Evolutionary conservation across 1,140 invertebrate genomes (phyloP).

Genomic region (Papilio dardanus): DNA sequence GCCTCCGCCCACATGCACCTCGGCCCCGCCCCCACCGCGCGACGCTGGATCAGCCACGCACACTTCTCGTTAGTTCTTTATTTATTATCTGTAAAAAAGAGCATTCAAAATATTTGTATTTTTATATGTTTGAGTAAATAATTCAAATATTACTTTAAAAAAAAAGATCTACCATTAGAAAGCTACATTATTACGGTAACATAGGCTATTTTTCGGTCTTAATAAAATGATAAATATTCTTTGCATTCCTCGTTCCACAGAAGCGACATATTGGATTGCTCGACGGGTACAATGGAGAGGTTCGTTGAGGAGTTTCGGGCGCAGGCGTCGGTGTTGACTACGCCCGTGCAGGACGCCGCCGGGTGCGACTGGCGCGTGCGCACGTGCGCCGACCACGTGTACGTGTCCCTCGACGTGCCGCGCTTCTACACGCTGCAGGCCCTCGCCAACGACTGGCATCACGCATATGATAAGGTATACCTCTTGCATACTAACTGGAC

Average conservation of each 20-base stretch:
- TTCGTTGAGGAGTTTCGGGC: slow-evolving; percentile 56
- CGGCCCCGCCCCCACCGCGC: slow-evolving; percentile 40
- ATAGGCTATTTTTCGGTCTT: no score
- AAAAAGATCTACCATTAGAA: no score
- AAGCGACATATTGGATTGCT: slow-evolving; percentile 56
- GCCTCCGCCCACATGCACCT: slow-evolving; percentile 41
- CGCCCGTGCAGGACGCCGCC: background rate
- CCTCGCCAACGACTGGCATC: slow-evolving; percentile 53
- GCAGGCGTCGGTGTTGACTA: slow-evolving; percentile 45
- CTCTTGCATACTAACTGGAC: background rate
- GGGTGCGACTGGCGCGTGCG: slow-evolving; percentile 37
- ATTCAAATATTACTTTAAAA: no score
- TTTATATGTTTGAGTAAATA: no score
- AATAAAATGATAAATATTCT: no score
- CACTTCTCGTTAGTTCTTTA: slow-evolving; percentile 60
- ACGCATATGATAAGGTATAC: slow-evolving; percentile 41
- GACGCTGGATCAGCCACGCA: slow-evolving; percentile 46
- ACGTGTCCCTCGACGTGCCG: slow-evolving; percentile 51
- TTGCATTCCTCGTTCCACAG: slow-evolving; percentile 42
- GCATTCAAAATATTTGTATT: no score
- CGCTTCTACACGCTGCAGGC: slow-evolving; percentile 52
- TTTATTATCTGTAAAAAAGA: no score
- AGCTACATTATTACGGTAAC: no score
- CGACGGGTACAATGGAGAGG: slow-evolving; percentile 64
- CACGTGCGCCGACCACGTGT: slow-evolving; percentile 44